A percentile compares a stretch with the other conserved stretches of the same genome.
Evolutionary conservation across 2,113 vertebrate genomes (phyloP).

Genomic region (Percina caprodes): DNA sequence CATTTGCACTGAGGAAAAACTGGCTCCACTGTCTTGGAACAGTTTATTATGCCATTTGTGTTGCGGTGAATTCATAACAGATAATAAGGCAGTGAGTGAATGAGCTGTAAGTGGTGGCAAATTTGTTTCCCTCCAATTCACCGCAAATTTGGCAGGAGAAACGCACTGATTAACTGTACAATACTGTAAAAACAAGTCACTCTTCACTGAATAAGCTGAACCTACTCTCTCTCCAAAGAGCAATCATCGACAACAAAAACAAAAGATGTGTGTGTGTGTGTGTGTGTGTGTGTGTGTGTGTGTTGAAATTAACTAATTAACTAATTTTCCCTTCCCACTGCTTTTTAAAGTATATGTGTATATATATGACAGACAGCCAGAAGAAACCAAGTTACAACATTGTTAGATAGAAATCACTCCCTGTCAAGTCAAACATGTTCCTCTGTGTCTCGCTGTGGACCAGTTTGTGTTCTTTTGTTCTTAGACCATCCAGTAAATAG

Average conservation of each 20-base stretch:
- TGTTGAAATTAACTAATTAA: conserved; percentile 44
- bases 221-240: conserved; percentile 45
- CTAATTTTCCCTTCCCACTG: conserved; percentile 39
- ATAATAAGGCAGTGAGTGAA: conserved; percentile 35
- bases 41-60: conserved; percentile 32
- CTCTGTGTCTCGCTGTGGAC: neutral
- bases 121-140: conserved; percentile 44
- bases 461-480: conserved; percentile 31
- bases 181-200: conserved; percentile 39
- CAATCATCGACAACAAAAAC: conserved; percentile 58
- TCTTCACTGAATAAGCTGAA: conserved; percentile 26
- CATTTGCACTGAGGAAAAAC: conserved; percentile 6
- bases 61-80: conserved; percentile 40
- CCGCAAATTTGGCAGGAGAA: conserved; percentile 48
- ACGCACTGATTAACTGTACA: conserved; percentile 9
- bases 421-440: conserved; percentile 40
- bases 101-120: conserved; percentile 28
- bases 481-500: conserved; percentile 40
- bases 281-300: conserved; percentile 5
- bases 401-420: conserved; percentile 44
- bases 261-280: conserved; percentile 26
- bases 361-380: conserved; percentile 50
- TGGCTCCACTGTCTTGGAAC: conserved; percentile 18
- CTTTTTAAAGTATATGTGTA: conserved; percentile 47
- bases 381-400: conserved; percentile 36